phyloP scores from a whole-genome alignment of 1,140 invertebrate species.

The Eupristina koningsbergeri region DNA sequence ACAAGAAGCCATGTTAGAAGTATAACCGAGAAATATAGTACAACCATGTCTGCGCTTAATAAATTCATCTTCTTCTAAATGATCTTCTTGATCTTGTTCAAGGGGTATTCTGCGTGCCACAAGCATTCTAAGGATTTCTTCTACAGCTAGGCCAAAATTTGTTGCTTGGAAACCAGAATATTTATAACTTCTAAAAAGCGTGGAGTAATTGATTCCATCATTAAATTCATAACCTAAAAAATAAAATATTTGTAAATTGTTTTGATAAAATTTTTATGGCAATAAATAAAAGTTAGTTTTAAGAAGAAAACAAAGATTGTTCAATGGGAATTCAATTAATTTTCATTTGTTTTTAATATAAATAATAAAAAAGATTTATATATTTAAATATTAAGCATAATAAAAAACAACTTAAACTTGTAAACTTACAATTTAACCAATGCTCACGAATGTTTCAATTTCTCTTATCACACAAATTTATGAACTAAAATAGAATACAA shows the following conservation, averaged over 20 bases:
- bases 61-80: conserved; percentile 84
- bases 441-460: neutral
- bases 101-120: conserved; percentile 79
- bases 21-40: conserved; percentile 98
- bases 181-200: conserved; percentile 85
- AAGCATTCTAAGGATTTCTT: conserved; percentile 95
- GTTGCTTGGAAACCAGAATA: conserved; percentile 96
- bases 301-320: neutral
- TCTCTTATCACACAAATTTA: neutral
- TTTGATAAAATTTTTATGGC: neutral
- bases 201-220: conserved; percentile 89
- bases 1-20: conserved; percentile 97
- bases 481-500: neutral
- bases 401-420: no score
- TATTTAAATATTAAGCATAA: neutral
- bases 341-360: neutral
- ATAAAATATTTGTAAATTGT: neutral
- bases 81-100: conserved; percentile 78
- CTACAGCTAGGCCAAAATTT: conserved; percentile 91
- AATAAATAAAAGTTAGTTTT: neutral
- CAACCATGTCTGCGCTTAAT: conserved; percentile 86
- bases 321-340: neutral
- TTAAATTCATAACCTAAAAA: conserved; percentile 92
- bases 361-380: neutral
- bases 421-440: conserved; percentile 8